phyloP scores from a whole-genome alignment of 2,113 vertebrate genomes.

The Nannospalax galili region DNA sequence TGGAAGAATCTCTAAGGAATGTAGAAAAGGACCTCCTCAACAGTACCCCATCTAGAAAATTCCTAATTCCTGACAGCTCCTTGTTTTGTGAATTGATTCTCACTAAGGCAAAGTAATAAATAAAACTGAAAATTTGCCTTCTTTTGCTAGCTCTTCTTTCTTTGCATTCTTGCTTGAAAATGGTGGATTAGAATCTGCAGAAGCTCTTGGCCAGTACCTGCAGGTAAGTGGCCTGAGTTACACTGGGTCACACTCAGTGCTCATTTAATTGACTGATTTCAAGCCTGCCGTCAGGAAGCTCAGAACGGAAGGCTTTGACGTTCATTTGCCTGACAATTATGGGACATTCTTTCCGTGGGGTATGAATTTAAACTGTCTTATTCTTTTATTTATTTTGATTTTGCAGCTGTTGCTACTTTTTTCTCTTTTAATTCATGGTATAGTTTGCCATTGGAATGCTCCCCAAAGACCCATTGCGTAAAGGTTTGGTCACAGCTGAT shows the following conservation, averaged over 20 bases:
- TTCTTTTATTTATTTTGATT: background rate
- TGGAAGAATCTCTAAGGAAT: background rate
- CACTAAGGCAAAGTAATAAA: background rate
- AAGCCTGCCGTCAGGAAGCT: background rate
- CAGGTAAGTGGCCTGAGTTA: background rate
- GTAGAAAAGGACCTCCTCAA: background rate
- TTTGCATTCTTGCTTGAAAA: no score
- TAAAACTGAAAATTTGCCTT: no score
- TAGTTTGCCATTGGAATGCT: background rate
- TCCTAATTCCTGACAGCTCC: background rate
- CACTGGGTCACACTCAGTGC: background rate
- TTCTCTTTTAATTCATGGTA: background rate
- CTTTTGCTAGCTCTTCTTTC: no score
- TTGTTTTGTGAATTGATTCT: background rate
- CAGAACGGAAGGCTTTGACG: background rate
- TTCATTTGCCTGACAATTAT: background rate
- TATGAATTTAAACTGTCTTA: background rate
- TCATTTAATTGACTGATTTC: background rate
- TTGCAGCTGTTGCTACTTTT: background rate
- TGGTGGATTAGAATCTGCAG: background rate
- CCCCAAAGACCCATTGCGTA: background rate
- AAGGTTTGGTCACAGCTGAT: background rate
- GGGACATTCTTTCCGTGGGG: background rate
- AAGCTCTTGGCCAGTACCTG: background rate
- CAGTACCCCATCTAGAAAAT: background rate